A percentile compares a stretch with the other conserved stretches of the same genome.
These are phyloP conservation scores for Lithobius niger DNA, from an alignment of 1,140 invertebrate genomes.

Conservation along the genomic window DNA sequence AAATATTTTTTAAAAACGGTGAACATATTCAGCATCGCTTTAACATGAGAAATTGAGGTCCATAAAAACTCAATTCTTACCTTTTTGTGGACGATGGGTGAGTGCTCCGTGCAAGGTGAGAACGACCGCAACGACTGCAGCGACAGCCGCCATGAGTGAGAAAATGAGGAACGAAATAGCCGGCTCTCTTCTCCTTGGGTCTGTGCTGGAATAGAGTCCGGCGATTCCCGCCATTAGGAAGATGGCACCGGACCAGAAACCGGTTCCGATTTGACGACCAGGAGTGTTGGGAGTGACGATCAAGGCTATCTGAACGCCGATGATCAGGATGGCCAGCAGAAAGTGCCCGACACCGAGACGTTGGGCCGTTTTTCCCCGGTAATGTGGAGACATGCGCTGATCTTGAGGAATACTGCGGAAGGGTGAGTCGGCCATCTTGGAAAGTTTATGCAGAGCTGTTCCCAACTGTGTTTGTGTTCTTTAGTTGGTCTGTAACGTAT, in stretches of 20 bases:
- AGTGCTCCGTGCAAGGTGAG: background rate
- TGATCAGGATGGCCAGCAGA: background rate
- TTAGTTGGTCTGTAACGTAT: too few species aligned
- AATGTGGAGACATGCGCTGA: conserved; percentile 2
- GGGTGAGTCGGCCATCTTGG: background rate
- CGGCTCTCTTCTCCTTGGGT: background rate
- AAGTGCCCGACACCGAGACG: conserved; percentile 1
- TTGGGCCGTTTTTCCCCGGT: background rate
- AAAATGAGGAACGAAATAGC: conserved; percentile 2
- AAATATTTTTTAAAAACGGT: too few species aligned
- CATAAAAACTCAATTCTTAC: background rate
- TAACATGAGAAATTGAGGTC: too few species aligned
- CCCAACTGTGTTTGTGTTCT: too few species aligned
- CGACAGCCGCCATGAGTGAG: background rate
- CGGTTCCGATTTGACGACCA: background rate
- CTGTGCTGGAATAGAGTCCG: background rate
- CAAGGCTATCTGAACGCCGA: background rate
- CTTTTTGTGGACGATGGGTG: background rate
- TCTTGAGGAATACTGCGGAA: background rate
- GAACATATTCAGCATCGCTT: too few species aligned
- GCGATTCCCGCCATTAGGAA: background rate
- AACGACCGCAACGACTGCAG: background rate
- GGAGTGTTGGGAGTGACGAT: too few species aligned
- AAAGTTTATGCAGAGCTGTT: too few species aligned
- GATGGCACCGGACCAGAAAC: conserved; percentile 1